phyloP scores from a whole-genome alignment of 2,888 invertebrate genomes.

The Rotaria socialis region DNA sequence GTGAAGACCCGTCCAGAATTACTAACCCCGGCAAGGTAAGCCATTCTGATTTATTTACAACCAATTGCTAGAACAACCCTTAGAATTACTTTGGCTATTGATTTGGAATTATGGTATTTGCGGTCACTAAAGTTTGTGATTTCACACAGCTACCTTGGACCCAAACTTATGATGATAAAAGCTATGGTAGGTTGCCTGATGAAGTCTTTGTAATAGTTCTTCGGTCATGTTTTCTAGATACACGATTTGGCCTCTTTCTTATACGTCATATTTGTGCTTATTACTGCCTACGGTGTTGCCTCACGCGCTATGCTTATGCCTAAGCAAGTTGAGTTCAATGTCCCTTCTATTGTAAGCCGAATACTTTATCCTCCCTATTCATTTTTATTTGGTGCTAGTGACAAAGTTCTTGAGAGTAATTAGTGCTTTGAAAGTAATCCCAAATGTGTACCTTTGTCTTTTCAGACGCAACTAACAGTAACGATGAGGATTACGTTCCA shows the following conservation, averaged over 20 bases:
- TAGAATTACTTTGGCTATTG: background rate
- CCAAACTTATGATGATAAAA: background rate
- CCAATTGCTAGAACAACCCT: background rate
- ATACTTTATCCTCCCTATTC: conserved; percentile 5
- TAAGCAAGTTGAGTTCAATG: background rate
- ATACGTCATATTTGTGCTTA: conserved; percentile 3
- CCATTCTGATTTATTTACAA: background rate
- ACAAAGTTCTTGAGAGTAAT: background rate
- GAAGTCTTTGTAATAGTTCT: background rate
- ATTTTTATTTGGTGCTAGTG: background rate
- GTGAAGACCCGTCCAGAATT: background rate
- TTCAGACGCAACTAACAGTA: background rate
- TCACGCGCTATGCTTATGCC: background rate
- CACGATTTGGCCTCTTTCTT: background rate
- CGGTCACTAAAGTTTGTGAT: background rate
- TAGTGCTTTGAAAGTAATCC: background rate
- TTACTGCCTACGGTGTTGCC: background rate
- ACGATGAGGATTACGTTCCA: background rate
- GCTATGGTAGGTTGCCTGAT: background rate
- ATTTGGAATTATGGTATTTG: background rate
- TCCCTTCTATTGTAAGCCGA: background rate
- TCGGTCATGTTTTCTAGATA: background rate
- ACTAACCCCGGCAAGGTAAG: background rate
- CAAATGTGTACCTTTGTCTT: background rate
- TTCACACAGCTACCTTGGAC: background rate